Evolutionary conservation across 2,888 invertebrate species (phyloP).

Genomic region (Eledone cirrhosa): DNA sequence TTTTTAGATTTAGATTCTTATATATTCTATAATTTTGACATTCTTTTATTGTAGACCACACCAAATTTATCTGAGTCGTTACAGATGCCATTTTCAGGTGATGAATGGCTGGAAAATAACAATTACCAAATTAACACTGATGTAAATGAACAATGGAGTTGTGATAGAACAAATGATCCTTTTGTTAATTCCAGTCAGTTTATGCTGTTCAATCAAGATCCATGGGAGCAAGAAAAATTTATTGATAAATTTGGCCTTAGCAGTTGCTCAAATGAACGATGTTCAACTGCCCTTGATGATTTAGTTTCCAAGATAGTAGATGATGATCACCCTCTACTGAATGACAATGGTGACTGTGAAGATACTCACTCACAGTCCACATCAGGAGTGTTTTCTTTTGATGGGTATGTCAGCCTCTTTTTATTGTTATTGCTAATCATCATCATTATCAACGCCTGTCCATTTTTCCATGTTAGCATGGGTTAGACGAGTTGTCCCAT

Average conservation of each 20-base stretch:
- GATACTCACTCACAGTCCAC: slow-evolving; percentile 37
- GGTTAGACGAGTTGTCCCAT: too few species aligned
- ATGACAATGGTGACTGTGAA: slow-evolving; percentile 33
- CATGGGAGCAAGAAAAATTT: slow-evolving; percentile 13
- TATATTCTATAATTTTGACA: too few species aligned
- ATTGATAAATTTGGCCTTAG: slow-evolving; percentile 30
- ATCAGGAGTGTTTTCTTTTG: slow-evolving; percentile 41
- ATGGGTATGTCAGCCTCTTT: slow-evolving; percentile 39
- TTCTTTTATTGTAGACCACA: not conserved
- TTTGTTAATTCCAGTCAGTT: slow-evolving; percentile 6
- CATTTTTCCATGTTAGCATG: too few species aligned
- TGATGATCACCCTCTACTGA: slow-evolving; percentile 51
- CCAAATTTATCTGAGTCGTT: slow-evolving; percentile 16
- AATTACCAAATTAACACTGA: slow-evolving; percentile 8
- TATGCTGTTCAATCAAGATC: slow-evolving; percentile 10
- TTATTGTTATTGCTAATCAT: not conserved
- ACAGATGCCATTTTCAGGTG: slow-evolving; percentile 11
- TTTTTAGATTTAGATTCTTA: too few species aligned
- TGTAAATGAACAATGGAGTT: slow-evolving; percentile 19
- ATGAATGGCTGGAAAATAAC: slow-evolving; percentile 19
- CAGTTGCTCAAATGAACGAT: slow-evolving; percentile 51
- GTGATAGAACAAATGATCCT: slow-evolving; percentile 14
- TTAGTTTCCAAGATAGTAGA: slow-evolving; percentile 61
- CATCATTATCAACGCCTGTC: too few species aligned
- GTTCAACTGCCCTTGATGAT: slow-evolving; percentile 56